phyloP scores from a whole-genome alignment of 2,797 vertebrate genomes.

The Erethizon dorsatum region DNA sequence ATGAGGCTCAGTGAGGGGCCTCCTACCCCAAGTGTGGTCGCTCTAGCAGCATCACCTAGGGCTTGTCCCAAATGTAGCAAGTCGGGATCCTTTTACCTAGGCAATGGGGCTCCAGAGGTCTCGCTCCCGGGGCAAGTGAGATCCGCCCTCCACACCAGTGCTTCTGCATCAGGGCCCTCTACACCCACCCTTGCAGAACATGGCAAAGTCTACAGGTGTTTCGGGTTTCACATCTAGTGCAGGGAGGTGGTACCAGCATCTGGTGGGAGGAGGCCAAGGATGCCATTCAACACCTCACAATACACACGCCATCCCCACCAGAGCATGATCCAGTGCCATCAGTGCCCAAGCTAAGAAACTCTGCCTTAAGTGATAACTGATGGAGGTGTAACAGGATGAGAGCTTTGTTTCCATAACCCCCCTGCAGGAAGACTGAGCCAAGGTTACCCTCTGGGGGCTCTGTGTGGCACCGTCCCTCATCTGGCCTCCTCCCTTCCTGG shows the following conservation, averaged over 20 bases:
- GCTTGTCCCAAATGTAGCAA: neutral
- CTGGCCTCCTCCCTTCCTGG: neutral
- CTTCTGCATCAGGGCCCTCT: neutral
- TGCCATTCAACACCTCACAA: rapidly evolving
- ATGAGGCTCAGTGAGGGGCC: rapidly evolving
- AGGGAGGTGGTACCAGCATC: neutral
- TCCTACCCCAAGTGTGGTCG: rapidly evolving
- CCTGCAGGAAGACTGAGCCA: neutral
- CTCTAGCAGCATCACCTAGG: rapidly evolving
- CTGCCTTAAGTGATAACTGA: neutral
- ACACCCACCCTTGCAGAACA: neutral
- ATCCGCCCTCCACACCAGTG: neutral
- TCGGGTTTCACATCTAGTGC: no score
- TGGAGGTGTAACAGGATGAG: rapidly evolving
- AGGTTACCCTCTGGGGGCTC: neutral
- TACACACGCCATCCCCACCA: neutral
- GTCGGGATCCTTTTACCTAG: neutral
- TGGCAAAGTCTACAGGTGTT: rapidly evolving
- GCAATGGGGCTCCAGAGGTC: neutral
- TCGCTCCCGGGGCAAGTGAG: neutral
- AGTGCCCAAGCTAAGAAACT: neutral
- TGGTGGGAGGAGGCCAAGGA: neutral
- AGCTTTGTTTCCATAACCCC: neutral
- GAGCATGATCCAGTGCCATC: rapidly evolving
- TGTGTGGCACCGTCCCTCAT: rapidly evolving